Evolutionary conservation across 2,888 invertebrate genomes (phyloP), one percentile per base, ranked within the genome.

Genomic region (Papilio gigon): DNA sequence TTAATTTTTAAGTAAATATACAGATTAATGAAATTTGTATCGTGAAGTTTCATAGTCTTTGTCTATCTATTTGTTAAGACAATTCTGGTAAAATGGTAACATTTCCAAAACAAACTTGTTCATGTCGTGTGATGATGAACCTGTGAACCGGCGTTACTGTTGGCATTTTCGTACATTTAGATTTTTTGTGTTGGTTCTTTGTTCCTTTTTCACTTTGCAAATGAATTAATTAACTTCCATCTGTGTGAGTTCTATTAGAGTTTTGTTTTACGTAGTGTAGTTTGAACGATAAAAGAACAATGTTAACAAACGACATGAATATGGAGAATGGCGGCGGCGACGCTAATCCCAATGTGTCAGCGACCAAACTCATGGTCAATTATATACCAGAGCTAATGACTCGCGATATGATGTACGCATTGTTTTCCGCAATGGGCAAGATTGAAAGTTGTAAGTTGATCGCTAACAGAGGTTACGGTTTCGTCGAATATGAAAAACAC

Each of bases 281-380:
- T 90, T 85, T 76, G 76, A 77, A 79, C 79, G 79, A 79, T 79
- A 81, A 80, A 83, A 81, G 81, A 87, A 89, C 84, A 81, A 91
- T 91, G 90, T 76, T 89, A 87, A 84, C 86, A 71, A 88, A 87
- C 88, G 91, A 92, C 76, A 90, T 90, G 79, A 82, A 74, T 72
- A 72, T 81, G 85, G 92, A 92, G 92, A 92, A 92, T 90, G 92
- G 92, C 91, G 91, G 91, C 90, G 92, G 90, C 87, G 92, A 90
- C 90, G 91, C 89, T 78, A 85, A 80, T 80, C 84, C 83, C 85
- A 92, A 92, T 90, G 92, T 92, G 92, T 92, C 92, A 87, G 90
- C 91, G 80, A 92, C 92, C 80, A 92, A 92, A 85, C 91, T 92
- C 87, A 92, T 92, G 92, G 92, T 92, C 81, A 92, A 92, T 86